Evolutionary conservation across 2,888 invertebrate species (phyloP), one percentile per base, ranked within the genome.

Genomic region (Coenonympha glycerion): DNA sequence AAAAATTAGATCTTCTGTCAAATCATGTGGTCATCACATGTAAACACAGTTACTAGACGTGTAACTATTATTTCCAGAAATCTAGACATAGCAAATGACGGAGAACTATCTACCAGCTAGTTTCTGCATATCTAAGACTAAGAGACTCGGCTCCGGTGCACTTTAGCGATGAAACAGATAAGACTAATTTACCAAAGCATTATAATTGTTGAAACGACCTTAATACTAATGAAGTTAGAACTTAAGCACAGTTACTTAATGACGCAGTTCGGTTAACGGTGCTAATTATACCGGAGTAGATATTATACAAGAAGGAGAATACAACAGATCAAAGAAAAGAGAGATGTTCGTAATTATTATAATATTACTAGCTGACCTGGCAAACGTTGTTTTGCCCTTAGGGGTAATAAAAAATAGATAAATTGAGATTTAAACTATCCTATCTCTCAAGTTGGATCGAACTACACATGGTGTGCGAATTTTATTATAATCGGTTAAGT

Each of bases 161-260:
- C 33, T 50, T 46, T 39, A 39, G 52, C 53, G 60, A 61, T 62
- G 62, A 60, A 52, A 48, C 47, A 57, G 59, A 58, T 60, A 63
- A 53, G 52, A 42, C 52, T 63, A 60, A 60, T 64, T 63, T 63
- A 64, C 59, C 56, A 26, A 41, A 37, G 47, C 50, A 47, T 54
- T 60, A 54, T 61, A 59, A 59, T 53, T 57, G 58, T 59, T 59
- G 50, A 54, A 55, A 51, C 53, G 52, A 52, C 55, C 59, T 55
- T 51, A 56, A 59, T 47, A 56, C 53, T 53, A 52, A 54, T 57
- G 54, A 55, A 52, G 44, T 54, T 47, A 44, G 16, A 22, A 42
- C 46, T 41, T 49, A 46, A 46, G 28, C 13, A 36, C 13, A 45
- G 21, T 45, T 45, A 33, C 13, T 45, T 45, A 24, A 45, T 24